These are phyloP conservation scores for Siniperca knerii DNA, from an alignment of 2,113 vertebrate species.

Conservation along the genomic window DNA sequence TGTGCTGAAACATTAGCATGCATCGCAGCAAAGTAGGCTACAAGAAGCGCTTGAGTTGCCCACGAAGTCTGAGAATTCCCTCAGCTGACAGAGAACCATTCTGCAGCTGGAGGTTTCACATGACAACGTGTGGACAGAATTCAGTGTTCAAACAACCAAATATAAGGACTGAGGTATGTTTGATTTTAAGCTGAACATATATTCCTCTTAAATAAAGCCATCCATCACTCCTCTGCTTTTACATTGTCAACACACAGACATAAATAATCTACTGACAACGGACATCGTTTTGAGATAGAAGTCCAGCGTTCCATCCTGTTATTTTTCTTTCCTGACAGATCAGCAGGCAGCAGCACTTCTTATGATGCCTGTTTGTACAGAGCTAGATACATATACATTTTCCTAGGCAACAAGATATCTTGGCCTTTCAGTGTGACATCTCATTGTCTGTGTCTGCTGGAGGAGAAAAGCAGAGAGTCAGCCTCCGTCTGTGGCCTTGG, in stretches of 20 bases:
- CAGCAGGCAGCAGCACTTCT: neutral
- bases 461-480: neutral
- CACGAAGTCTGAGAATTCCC: neutral
- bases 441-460: constrained; percentile 17
- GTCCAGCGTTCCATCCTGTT: neutral
- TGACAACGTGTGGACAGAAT: neutral
- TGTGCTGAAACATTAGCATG: constrained; percentile 7
- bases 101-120: neutral
- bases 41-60: neutral
- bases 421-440: constrained; percentile 38
- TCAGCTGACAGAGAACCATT: neutral
- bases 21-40: neutral
- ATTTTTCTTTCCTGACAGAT: constrained; percentile 1
- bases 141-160: neutral
- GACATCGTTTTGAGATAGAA: neutral
- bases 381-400: constrained; percentile 5
- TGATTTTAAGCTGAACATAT: neutral
- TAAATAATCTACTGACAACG: constrained; percentile 4
- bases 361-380: constrained; percentile 2
- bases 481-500: constrained; percentile 36
- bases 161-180: neutral
- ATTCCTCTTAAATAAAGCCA: neutral
- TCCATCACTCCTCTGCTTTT: constrained; percentile 20
- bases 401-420: constrained; percentile 26
- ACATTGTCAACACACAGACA: constrained; percentile 10